phyloP scores from a whole-genome alignment of 1,140 invertebrate species.

The Scylla paramamosain region DNA sequence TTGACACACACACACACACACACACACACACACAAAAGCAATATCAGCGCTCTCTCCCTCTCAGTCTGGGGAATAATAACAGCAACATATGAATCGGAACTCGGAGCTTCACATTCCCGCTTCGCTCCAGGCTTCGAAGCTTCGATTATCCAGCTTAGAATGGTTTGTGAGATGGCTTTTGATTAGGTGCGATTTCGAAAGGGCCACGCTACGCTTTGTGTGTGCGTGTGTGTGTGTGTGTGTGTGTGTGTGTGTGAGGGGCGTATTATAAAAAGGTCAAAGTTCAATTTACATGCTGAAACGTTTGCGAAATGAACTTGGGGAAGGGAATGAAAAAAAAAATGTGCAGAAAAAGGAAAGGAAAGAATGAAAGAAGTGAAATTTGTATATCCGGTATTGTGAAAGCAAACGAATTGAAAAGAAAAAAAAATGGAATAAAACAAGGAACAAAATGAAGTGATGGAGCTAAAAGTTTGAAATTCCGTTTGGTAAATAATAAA shows the following conservation, averaged over 20 bases:
- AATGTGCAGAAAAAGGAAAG: too few relatives aligned
- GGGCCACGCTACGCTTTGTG: background rate
- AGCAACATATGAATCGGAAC: background rate
- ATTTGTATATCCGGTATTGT: too few relatives aligned
- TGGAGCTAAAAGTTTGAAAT: too few relatives aligned
- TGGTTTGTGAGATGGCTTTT: background rate
- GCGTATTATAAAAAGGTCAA: too few relatives aligned
- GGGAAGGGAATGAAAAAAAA: too few relatives aligned
- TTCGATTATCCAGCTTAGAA: background rate
- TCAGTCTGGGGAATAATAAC: background rate
- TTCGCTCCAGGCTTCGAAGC: background rate
- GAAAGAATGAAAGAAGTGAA: too few relatives aligned
- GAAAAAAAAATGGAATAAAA: background rate
- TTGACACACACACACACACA: slow-evolving; percentile 1
- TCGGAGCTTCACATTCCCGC: background rate
- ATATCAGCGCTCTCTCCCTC: background rate
- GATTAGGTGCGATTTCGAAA: background rate
- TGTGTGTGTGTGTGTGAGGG: too few relatives aligned
- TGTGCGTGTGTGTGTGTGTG: too few relatives aligned
- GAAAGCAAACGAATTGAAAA: too few relatives aligned
- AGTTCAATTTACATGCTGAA: too few relatives aligned
- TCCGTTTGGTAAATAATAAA: too few relatives aligned
- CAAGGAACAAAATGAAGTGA: background rate
- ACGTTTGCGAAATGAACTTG: too few relatives aligned
- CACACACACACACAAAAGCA: background rate